Evolutionary conservation across 2,797 vertebrate genomes (phyloP).

Genomic region (Coccyzus lansbergi): DNA sequence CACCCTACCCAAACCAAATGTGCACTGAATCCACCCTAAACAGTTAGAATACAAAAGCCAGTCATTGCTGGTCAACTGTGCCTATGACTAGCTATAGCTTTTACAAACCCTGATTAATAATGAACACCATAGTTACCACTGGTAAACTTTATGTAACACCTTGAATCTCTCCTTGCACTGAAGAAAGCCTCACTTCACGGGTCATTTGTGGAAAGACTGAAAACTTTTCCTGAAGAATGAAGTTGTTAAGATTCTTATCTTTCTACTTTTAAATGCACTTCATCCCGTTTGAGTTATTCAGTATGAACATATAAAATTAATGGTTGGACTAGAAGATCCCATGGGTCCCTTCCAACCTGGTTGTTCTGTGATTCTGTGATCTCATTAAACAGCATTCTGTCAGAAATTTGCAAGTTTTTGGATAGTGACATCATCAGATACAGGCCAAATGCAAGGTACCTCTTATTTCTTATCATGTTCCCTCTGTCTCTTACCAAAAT

Average conservation of each 20-base stretch:
- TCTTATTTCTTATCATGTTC: not conserved
- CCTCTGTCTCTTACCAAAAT: not conserved
- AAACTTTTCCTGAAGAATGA: not conserved
- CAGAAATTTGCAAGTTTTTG: not conserved
- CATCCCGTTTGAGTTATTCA: not conserved
- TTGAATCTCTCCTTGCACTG: not conserved
- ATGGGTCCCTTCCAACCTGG: no score
- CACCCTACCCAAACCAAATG: not conserved
- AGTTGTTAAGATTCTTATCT: not conserved
- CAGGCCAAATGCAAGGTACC: not conserved
- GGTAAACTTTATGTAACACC: not conserved
- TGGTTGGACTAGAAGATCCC: no score
- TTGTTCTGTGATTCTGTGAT: no score
- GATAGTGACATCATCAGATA: not conserved
- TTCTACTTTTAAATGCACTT: not conserved
- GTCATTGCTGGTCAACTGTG: not conserved
- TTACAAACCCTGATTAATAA: not conserved
- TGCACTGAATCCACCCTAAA: not conserved
- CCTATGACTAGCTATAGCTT: not conserved
- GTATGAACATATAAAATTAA: not conserved
- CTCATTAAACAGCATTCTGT: not conserved
- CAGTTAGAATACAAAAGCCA: not conserved
- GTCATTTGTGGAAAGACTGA: not conserved
- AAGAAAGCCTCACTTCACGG: not conserved
- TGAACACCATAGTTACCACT: rapidly evolving